phyloP scores from a whole-genome alignment of 2,113 vertebrate genomes.

The Puma concolor region DNA sequence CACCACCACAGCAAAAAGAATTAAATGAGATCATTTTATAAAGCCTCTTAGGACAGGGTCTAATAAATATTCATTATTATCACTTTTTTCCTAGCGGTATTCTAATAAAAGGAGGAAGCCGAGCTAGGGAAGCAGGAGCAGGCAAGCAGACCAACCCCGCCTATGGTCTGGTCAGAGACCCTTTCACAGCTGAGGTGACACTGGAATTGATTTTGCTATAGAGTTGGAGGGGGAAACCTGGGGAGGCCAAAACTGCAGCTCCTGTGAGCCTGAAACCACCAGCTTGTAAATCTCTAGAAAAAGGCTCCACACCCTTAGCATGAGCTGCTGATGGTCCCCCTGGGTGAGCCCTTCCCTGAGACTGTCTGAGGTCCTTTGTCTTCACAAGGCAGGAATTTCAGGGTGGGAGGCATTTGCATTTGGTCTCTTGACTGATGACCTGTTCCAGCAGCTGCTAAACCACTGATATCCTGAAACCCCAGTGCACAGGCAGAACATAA shows the following conservation, averaged over 20 bases:
- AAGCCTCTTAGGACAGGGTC: neutral
- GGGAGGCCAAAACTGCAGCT: neutral
- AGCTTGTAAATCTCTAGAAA: neutral
- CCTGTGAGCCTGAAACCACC: neutral
- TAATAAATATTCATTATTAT: neutral
- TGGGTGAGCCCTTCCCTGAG: neutral
- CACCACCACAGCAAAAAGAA: neutral
- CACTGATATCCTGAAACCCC: neutral
- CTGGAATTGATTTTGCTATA: neutral
- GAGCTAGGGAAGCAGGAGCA: neutral
- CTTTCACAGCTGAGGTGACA: neutral
- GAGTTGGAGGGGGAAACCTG: neutral
- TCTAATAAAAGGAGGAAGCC: neutral
- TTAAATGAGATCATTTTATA: neutral
- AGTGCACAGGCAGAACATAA: neutral
- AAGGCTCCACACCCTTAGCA: neutral
- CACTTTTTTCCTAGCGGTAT: neutral
- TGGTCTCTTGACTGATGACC: neutral
- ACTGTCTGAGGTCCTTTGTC: neutral
- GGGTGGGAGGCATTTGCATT: neutral
- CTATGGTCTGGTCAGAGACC: neutral
- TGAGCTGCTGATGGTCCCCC: neutral
- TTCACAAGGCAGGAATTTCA: neutral
- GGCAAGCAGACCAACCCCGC: accelerated
- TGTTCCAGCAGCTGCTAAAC: neutral